Evolutionary conservation across 2,888 invertebrate genomes (phyloP).

Genomic region (Ornithoptera priamus): DNA sequence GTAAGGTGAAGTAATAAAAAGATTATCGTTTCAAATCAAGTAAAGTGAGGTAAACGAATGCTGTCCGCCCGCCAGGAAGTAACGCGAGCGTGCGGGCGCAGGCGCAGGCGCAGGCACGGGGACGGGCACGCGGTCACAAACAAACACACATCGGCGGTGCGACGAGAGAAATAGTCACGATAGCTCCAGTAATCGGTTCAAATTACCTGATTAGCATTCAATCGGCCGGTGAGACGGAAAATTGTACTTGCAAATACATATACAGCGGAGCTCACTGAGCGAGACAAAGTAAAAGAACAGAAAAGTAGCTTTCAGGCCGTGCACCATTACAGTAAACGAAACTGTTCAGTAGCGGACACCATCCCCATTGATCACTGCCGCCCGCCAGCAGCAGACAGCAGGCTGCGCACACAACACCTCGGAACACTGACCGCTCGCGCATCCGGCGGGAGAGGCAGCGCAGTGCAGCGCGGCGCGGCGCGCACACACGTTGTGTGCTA

Average conservation of each 20-base stretch:
- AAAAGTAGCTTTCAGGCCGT: slow-evolving; percentile 54
- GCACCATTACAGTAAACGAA: slow-evolving; percentile 48
- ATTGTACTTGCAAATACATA: neutral
- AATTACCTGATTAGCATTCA: slow-evolving; percentile 27
- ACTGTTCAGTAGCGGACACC: too few relatives aligned
- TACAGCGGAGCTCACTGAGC: too few relatives aligned
- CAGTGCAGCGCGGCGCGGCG: slow-evolving; percentile 33
- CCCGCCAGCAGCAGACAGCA: too few relatives aligned
- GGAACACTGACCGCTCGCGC: neutral
- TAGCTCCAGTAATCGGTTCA: slow-evolving; percentile 19
- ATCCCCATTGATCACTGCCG: too few relatives aligned
- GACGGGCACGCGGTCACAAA: slow-evolving; percentile 33
- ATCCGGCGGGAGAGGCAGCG: too few relatives aligned
- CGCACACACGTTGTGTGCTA: slow-evolving; percentile 33
- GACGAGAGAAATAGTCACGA: neutral
- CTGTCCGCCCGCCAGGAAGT: slow-evolving; percentile 22
- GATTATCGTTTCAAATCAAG: slow-evolving; percentile 10
- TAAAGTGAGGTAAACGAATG: slow-evolving; percentile 16
- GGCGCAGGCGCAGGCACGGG: slow-evolving; percentile 26
- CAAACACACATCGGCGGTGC: slow-evolving; percentile 32
- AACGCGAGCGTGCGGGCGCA: neutral
- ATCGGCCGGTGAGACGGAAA: slow-evolving; percentile 9
- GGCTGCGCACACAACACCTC: slow-evolving; percentile 10
- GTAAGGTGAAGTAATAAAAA: too few relatives aligned
- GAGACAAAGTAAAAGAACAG: slow-evolving; percentile 50